Conservation (phyloP, 2,797 vertebrate genomes). For the Picus viridis region DNA sequence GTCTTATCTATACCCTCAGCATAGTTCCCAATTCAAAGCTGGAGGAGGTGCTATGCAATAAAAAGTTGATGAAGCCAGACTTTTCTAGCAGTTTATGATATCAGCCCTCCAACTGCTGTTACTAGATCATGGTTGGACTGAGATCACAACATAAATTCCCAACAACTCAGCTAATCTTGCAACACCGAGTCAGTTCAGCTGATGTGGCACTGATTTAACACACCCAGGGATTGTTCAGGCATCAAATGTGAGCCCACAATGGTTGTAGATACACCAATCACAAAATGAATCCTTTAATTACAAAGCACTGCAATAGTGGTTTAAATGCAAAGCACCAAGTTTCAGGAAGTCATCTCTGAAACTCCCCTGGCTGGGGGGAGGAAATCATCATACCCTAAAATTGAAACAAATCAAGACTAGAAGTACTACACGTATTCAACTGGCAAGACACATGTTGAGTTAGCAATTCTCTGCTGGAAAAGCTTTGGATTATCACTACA, state of each 20-base stretch:
- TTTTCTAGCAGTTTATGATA: not conserved
- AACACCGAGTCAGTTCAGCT: not conserved
- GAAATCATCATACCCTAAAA: not conserved
- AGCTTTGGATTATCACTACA: not conserved
- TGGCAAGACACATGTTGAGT: not conserved
- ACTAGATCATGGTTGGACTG: fast-evolving
- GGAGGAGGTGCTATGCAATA: not conserved
- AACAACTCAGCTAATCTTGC: not conserved
- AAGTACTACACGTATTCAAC: fast-evolving
- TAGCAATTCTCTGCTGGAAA: not conserved
- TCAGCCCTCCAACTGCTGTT: not conserved
- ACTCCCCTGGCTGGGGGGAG: too few species aligned
- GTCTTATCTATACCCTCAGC: not conserved
- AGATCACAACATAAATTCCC: not conserved
- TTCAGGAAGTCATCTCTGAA: not conserved
- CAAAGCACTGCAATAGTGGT: not conserved
- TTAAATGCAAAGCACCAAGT: not conserved
- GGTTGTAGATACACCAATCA: fast-evolving
- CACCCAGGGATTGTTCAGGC: not conserved
- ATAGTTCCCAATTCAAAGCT: not conserved
- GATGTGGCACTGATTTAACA: too few species aligned
- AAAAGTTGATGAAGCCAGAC: not conserved
- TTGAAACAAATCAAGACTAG: not conserved
- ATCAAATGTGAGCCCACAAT: not conserved
- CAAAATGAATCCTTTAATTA: not conserved